Conservation (phyloP, 2,888 invertebrate species). For the Papilio elwesi region DNA sequence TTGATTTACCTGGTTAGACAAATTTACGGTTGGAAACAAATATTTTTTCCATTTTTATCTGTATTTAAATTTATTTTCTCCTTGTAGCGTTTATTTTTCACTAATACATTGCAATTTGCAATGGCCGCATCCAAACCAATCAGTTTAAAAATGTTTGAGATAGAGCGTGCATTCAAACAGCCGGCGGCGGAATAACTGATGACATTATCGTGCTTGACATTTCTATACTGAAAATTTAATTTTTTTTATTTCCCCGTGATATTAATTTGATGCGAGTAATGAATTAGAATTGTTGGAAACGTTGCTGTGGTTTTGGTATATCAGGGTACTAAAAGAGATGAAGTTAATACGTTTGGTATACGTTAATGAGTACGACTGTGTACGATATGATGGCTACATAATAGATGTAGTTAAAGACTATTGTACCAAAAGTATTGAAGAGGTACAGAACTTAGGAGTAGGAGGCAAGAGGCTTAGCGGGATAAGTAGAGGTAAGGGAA, state of each 20-base stretch:
- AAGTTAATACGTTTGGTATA: too few relatives aligned
- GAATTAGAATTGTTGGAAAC: neutral
- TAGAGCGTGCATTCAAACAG: constrained; percentile 29
- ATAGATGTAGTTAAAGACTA: too few relatives aligned
- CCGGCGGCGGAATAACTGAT: constrained; percentile 28
- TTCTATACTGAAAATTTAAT: constrained; percentile 12
- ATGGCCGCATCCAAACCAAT: constrained; percentile 38
- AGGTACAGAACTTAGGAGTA: too few relatives aligned
- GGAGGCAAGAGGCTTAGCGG: too few relatives aligned
- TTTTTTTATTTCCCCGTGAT: neutral
- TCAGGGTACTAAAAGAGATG: neutral
- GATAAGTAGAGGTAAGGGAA: too few relatives aligned
- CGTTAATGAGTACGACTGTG: too few relatives aligned
- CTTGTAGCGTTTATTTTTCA: constrained; percentile 11
- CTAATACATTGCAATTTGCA: constrained; percentile 35
- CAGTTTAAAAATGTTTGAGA: constrained; percentile 39
- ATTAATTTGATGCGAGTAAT: neutral
- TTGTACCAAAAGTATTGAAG: too few relatives aligned
- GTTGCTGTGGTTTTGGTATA: neutral
- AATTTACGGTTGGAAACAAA: neutral
- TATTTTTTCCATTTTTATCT: neutral
- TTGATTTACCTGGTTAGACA: neutral
- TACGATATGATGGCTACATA: too few relatives aligned
- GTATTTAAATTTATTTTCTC: neutral
- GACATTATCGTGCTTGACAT: constrained; percentile 11